Conservation (phyloP, 2,888 invertebrate species). For the Operophtera brumata region DNA sequence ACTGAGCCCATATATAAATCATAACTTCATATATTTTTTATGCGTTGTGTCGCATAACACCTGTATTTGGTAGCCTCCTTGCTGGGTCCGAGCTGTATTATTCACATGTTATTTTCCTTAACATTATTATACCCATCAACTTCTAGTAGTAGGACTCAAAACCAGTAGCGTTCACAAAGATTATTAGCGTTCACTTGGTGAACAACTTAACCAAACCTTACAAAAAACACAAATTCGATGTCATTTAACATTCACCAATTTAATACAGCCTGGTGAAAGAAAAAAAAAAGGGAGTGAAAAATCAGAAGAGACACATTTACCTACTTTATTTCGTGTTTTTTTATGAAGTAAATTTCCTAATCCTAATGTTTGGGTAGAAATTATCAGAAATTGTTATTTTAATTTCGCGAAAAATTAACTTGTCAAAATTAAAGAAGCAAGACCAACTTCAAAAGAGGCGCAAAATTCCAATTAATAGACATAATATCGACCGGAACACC, state of each 20-base stretch:
- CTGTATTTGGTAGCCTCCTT: conserved; percentile 16
- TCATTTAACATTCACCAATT: no score
- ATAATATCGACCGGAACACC: conserved; percentile 45
- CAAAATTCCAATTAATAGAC: conserved; percentile 25
- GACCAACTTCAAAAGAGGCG: conserved; percentile 23
- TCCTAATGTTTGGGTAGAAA: no score
- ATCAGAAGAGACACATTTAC: no score
- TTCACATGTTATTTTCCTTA: not conserved
- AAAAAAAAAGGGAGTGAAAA: no score
- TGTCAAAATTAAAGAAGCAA: not conserved
- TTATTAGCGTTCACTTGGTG: not conserved
- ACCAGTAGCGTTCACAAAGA: not conserved
- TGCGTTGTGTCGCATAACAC: conserved; percentile 25
- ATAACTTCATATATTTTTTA: conserved; percentile 19
- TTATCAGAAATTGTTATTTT: no score
- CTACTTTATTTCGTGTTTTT: no score
- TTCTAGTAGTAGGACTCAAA: not conserved
- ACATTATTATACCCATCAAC: not conserved
- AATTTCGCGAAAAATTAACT: no score
- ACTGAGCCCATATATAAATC: conserved; percentile 20
- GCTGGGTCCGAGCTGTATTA: not conserved
- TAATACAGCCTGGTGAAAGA: no score
- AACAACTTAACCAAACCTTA: no score
- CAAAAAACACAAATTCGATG: no score
- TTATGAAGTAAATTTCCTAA: no score